Evolutionary conservation across 2,888 invertebrate species (phyloP).

Genomic region (Villa cingulata): DNA sequence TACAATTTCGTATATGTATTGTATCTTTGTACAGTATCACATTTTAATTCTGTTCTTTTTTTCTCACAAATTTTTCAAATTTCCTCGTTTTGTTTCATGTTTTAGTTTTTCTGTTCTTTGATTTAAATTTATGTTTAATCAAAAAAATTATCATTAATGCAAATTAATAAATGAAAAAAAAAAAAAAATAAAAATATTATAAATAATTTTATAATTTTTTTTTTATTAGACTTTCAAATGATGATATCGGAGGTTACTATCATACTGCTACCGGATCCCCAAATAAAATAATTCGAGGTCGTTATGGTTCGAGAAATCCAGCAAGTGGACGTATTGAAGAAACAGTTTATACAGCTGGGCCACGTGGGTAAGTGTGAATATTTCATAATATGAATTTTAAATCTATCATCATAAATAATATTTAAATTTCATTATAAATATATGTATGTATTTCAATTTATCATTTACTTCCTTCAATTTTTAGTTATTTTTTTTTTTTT

Average conservation of each 20-base stretch:
- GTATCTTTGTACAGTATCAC: too few species aligned
- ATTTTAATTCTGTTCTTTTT: too few species aligned
- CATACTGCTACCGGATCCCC: conserved; percentile 50
- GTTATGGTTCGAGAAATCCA: conserved; percentile 61
- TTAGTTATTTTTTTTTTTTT: too few species aligned
- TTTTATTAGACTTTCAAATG: conserved; percentile 34
- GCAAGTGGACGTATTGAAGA: conserved; percentile 53
- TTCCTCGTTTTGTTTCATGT: neutral
- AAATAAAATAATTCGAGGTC: conserved; percentile 53
- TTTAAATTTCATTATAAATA: too few species aligned
- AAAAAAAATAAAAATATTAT: neutral
- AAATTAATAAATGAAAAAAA: neutral
- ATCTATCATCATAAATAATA: too few species aligned
- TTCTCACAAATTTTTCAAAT: too few species aligned
- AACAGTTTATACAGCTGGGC: conserved; percentile 61
- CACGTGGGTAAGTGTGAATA: conserved; percentile 45
- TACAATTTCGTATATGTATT: too few species aligned
- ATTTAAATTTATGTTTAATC: too few species aligned
- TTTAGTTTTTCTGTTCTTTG: too few species aligned
- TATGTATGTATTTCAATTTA: too few species aligned
- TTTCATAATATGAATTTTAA: too few species aligned
- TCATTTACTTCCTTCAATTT: too few species aligned
- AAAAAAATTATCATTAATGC: neutral
- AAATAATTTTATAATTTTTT: neutral
- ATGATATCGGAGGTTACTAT: conserved; percentile 56